These are phyloP conservation scores for Phenganax marumi DNA, from an alignment of 92 coral and sea anemone species.

Conservation along the genomic window DNA sequence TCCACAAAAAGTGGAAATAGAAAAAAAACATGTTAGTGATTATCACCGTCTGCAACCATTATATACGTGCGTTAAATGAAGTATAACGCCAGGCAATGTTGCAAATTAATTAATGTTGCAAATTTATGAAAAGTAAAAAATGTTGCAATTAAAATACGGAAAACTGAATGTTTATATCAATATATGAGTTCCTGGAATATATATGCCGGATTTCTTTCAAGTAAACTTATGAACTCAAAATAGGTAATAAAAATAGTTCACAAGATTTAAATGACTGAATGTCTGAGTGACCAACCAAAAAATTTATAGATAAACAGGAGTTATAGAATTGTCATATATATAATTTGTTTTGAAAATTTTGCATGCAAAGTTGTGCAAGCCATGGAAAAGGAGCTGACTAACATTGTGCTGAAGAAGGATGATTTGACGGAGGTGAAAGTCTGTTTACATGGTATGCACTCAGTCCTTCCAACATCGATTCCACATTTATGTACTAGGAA, in stretches of 20 bases:
- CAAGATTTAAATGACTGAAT: no score
- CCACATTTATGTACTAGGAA: no score
- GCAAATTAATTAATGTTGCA: background rate
- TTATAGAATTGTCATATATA: no score
- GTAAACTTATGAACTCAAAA: no score
- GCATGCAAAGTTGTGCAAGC: background rate
- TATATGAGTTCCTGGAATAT: no score
- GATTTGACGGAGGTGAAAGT: conserved; percentile 15
- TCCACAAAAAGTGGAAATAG: background rate
- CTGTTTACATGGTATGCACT: conserved; percentile 21
- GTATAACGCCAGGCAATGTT: background rate
- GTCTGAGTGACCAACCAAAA: no score
- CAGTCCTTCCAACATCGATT: no score
- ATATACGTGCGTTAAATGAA: background rate
- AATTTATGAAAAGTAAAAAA: background rate
- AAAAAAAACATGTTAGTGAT: background rate
- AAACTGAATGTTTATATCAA: background rate
- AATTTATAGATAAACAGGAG: no score
- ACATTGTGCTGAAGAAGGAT: conserved; percentile 26
- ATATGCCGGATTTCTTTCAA: no score
- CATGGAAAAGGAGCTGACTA: conserved; percentile 26
- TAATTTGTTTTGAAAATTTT: background rate
- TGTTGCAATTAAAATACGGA: background rate
- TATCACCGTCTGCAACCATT: background rate
- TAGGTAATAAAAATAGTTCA: no score